Base-by-base conservation (phyloP, 2,888 invertebrate genomes). In the Uloborus plumipes region DNA sequence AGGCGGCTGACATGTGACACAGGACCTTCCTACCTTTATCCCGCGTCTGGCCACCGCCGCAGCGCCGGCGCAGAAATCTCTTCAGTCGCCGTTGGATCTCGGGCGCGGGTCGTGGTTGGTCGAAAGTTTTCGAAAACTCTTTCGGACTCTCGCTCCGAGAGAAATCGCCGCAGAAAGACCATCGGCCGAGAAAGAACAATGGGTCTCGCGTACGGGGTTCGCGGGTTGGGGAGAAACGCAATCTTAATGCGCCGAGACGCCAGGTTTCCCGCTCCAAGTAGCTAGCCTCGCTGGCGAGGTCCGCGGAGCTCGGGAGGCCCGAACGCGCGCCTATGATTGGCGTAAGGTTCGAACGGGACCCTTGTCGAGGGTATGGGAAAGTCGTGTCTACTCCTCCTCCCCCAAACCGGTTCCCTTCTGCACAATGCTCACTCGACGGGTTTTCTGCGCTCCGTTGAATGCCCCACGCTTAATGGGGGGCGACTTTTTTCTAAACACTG, bases 311-410 rank as follows among this genome's bases (percentile, higher is more conserved):
- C 62, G 49, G 31, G 58, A 62, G 73, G 74, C 67, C 67, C 69
- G 69, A 77, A 79, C 15, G 74, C 61, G 74, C 74, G 69, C 74
- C 64, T 74, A 49, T 74, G 74, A 80, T 80, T 80, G 80, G 80
- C 67, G 80, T 61, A 80, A 62, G 61, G 74, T 69, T 80, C 58
- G 65, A 80, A 67, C 73, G 80, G 80, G 80, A 80, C 80, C 80
- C 80, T 80, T 74, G 80, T 74, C 80, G 80, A 80, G 80, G 80
- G 80, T 80, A 80, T 80, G 79, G 80, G 74, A 80, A 80, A 80
- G 78, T 80, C 80, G 74, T 80, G 80, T 80, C 80, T 80, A 80
- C 80, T 80, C 80, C 80, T 80, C 80, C 74, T 81, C 74, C 80
- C 80, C 80, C 80, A 81, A 80, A 80, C 80, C 80, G 80, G 80